Percentiles rank a stretch among this genome's conserved stretches.
Conservation (phyloP, 2,113 vertebrate genomes). For the Tychaedon coryphoeus region DNA sequence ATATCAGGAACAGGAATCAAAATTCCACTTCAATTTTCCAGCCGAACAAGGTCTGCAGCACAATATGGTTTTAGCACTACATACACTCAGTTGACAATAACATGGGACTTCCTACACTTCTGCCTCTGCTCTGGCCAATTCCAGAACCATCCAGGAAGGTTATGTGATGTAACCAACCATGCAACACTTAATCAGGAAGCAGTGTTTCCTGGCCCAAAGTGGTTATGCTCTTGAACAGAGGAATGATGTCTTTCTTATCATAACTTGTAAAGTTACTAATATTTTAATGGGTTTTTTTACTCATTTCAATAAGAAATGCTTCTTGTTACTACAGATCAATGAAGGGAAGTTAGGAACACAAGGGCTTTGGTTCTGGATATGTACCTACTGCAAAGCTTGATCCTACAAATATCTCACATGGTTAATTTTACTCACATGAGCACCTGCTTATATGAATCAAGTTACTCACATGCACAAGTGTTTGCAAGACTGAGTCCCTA, state of each 20-base stretch:
- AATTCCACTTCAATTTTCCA: background rate
- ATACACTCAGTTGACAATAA: background rate
- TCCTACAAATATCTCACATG: background rate
- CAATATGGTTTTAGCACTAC: background rate
- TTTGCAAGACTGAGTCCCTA: constrained; percentile 30
- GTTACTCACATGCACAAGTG: background rate
- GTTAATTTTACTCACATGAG: constrained; percentile 3
- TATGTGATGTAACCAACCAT: background rate
- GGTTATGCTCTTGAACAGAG: background rate
- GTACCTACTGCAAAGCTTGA: background rate
- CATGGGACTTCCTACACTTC: background rate
- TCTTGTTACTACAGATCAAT: background rate
- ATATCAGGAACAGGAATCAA: background rate
- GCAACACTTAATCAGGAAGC: background rate
- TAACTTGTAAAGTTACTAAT: background rate
- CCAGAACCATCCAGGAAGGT: background rate
- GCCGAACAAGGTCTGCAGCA: background rate
- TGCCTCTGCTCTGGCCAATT: background rate
- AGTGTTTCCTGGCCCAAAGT: background rate
- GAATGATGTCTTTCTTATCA: background rate
- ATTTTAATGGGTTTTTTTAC: background rate
- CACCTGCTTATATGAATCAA: background rate
- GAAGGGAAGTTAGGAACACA: background rate
- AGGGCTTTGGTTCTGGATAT: background rate
- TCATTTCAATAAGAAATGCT: background rate